Evolutionary conservation across 1,140 invertebrate genomes (phyloP).

Genomic region (Drosophila insularis): DNA sequence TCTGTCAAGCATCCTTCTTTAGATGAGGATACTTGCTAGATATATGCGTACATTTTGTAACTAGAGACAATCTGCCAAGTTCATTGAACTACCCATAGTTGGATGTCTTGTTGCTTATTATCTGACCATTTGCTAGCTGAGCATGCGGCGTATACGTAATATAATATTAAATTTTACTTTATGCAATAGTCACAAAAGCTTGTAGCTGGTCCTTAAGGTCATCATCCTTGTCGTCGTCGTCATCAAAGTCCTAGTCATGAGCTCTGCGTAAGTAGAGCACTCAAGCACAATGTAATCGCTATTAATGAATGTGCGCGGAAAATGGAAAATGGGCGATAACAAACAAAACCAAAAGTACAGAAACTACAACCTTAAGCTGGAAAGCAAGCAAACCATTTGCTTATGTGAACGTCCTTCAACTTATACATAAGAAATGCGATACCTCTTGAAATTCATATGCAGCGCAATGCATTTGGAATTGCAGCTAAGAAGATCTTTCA

Average conservation of each 20-base stretch:
- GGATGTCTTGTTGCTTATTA: constrained; percentile 54
- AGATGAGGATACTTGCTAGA: neutral
- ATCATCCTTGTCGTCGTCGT: neutral
- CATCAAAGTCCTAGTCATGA: neutral
- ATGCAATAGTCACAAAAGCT: constrained; percentile 34
- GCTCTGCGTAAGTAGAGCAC: constrained; percentile 31
- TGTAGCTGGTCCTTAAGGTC: constrained; percentile 1
- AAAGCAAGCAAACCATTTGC: neutral
- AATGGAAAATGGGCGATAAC: constrained; percentile 55
- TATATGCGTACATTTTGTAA: constrained; percentile 8
- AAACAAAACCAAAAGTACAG: constrained; percentile 35
- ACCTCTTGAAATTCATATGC: neutral
- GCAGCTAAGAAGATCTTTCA: too few relatives aligned
- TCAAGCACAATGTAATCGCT: constrained; percentile 65
- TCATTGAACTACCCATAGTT: constrained; percentile 30
- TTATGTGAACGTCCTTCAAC: constrained; percentile 18
- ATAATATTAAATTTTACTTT: constrained; percentile 70
- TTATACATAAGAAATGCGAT: neutral
- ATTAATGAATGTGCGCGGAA: constrained; percentile 56
- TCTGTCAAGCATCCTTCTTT: constrained; percentile 27
- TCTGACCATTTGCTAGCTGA: constrained; percentile 62
- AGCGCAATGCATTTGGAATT: neutral
- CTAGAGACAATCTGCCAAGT: constrained; percentile 18
- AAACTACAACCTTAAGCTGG: constrained; percentile 7
- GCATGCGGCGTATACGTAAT: constrained; percentile 66